Conservation (phyloP, 2,888 invertebrate genomes). For the Anoplius nigerrimus region DNA sequence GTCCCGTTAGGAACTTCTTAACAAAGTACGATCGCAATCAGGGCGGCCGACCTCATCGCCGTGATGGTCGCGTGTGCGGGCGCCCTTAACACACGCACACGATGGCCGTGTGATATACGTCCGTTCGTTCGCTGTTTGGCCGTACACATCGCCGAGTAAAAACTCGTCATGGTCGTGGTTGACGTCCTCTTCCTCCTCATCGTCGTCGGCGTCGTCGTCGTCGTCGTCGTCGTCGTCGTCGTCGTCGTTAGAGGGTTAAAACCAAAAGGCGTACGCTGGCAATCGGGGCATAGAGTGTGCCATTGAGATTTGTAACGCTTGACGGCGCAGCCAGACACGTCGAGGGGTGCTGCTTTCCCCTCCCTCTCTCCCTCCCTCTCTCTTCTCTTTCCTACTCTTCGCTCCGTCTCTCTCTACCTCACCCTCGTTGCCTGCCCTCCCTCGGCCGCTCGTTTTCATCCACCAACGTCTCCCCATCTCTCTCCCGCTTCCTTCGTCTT, state of each 20-base stretch:
- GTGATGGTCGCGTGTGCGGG: slow-evolving; percentile 2
- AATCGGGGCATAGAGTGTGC: slow-evolving; percentile 50
- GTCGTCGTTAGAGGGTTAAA: slow-evolving; percentile 43
- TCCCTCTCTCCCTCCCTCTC: slow-evolving; percentile 1
- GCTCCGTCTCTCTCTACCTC: background rate
- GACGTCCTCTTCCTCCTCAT: too few species aligned
- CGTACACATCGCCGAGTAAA: background rate
- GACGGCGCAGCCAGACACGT: slow-evolving; percentile 50
- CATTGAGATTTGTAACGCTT: slow-evolving; percentile 57
- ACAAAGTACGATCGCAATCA: slow-evolving; percentile 51
- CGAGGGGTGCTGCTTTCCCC: slow-evolving; percentile 32
- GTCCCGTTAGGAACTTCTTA: slow-evolving; percentile 34
- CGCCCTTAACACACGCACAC: background rate
- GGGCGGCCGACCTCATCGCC: slow-evolving; percentile 24
- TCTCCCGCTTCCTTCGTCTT: background rate
- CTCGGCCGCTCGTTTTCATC: too few species aligned
- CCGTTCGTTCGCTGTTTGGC: background rate
- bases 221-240: background rate
- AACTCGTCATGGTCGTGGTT: background rate
- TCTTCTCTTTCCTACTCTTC: background rate
- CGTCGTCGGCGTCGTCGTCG: slow-evolving; percentile 24
- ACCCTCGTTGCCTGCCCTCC: too few species aligned
- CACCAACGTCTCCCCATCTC: too few species aligned
- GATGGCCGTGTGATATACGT: background rate
- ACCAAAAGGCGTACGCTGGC: slow-evolving; percentile 51